Percentiles rank a stretch among this genome's conserved stretches.
Evolutionary conservation across 2,888 invertebrate genomes (phyloP).

Genomic region (Clostera curtula): DNA sequence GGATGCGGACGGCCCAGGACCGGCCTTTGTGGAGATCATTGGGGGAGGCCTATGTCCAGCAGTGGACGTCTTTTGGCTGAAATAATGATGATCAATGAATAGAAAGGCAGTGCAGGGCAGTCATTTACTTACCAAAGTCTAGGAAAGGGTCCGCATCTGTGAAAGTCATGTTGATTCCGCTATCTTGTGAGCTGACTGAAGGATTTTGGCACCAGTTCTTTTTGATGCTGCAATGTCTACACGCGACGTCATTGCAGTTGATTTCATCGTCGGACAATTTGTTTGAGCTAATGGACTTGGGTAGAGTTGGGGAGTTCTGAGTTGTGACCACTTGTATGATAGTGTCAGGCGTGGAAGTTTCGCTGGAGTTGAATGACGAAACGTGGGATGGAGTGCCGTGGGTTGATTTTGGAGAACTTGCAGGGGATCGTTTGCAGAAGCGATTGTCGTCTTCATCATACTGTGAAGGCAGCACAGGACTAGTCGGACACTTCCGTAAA

Average conservation of each 20-base stretch:
- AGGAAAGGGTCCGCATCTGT: constrained; percentile 78
- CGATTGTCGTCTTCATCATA: constrained; percentile 50
- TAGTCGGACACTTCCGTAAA: constrained; percentile 64
- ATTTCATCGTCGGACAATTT: constrained; percentile 76
- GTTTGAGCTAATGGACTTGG: constrained; percentile 73
- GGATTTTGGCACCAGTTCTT: constrained; percentile 79
- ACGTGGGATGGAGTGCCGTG: constrained; percentile 63
- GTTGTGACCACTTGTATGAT: constrained; percentile 66
- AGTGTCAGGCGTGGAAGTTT: constrained; percentile 69
- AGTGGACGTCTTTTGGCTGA: constrained; percentile 7
- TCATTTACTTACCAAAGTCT: constrained; percentile 52
- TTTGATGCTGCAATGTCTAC: constrained; percentile 66
- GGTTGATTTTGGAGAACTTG: constrained; percentile 58
- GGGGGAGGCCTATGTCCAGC: too few relatives aligned
- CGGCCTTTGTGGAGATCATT: too few relatives aligned
- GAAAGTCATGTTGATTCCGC: constrained; percentile 84
- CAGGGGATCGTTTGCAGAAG: constrained; percentile 43
- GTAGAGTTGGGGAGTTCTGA: constrained; percentile 54
- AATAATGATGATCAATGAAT: constrained; percentile 3
- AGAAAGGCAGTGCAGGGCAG: constrained; percentile 3
- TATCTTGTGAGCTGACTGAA: constrained; percentile 84
- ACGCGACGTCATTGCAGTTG: constrained; percentile 55
- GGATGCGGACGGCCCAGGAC: too few relatives aligned
- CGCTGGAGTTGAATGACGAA: constrained; percentile 69
- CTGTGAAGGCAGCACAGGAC: constrained; percentile 54